A percentile compares a stretch with the other conserved stretches of the same genome.
Evolutionary conservation across 2,113 vertebrate species (phyloP).

Genomic region (Sturnus vulgaris): DNA sequence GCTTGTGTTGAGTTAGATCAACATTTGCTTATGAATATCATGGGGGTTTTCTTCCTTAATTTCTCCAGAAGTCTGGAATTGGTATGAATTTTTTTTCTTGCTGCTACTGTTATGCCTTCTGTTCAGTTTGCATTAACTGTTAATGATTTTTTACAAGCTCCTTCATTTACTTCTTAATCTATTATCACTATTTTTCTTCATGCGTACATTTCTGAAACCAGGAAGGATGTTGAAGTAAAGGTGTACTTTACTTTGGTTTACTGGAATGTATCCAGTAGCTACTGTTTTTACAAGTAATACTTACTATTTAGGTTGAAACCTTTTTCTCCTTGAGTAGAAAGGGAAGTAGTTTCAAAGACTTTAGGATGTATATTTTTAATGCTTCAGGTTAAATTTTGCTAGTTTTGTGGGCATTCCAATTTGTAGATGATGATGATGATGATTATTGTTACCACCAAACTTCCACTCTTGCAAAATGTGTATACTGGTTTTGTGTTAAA

Average conservation of each 20-base stretch:
- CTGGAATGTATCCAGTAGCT: neutral
- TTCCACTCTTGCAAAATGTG: neutral
- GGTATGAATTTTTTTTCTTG: neutral
- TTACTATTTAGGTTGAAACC: neutral
- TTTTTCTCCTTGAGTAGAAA: neutral
- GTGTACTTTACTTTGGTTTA: neutral
- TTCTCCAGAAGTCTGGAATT: neutral
- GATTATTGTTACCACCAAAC: neutral
- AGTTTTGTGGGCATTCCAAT: neutral
- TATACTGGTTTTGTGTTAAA: neutral
- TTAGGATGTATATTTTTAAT: neutral
- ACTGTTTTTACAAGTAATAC: neutral
- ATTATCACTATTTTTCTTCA: neutral
- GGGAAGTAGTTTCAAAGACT: neutral
- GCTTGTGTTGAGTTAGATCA: neutral
- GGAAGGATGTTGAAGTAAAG: neutral
- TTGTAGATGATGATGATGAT: neutral
- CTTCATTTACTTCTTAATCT: neutral
- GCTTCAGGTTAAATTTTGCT: neutral
- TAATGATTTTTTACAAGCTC: neutral
- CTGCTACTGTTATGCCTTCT: neutral
- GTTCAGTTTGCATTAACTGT: neutral
- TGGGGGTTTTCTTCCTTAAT: neutral
- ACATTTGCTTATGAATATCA: neutral
- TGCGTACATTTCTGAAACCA: neutral